These are phyloP conservation scores for Eulemur rubriventer DNA, from an alignment of 2,797 vertebrate species.

Conservation along the genomic window DNA sequence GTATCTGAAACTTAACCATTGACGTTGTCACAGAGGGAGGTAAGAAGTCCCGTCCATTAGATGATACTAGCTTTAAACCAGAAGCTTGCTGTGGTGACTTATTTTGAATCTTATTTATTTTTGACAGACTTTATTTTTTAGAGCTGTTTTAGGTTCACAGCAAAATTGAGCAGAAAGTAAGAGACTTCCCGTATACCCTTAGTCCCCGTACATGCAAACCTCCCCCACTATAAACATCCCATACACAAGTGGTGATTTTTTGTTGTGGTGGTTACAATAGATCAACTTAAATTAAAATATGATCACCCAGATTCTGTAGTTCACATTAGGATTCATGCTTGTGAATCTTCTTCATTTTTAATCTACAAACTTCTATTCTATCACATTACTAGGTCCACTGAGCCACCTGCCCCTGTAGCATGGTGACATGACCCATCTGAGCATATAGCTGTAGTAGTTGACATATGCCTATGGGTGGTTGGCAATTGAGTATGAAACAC, in stretches of 20 bases:
- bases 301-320: neutral
- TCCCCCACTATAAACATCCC: neutral
- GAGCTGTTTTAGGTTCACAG: neutral
- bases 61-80: neutral
- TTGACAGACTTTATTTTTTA: neutral
- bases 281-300: neutral
- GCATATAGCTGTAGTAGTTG: neutral
- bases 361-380: neutral
- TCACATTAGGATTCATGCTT: neutral
- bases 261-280: neutral
- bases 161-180: neutral
- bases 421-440: neutral
- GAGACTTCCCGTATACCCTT: neutral
- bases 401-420: neutral
- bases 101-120: neutral
- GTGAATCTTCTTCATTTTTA: neutral
- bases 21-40: neutral
- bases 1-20: neutral
- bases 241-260: neutral
- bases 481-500: neutral
- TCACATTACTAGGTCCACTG: neutral
- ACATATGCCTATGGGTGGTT: neutral
- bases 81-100: neutral
- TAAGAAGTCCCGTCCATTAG: neutral
- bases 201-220: neutral